Evolutionary conservation across 1,140 invertebrate genomes (phyloP).

Genomic region (Papilio machaon): DNA sequence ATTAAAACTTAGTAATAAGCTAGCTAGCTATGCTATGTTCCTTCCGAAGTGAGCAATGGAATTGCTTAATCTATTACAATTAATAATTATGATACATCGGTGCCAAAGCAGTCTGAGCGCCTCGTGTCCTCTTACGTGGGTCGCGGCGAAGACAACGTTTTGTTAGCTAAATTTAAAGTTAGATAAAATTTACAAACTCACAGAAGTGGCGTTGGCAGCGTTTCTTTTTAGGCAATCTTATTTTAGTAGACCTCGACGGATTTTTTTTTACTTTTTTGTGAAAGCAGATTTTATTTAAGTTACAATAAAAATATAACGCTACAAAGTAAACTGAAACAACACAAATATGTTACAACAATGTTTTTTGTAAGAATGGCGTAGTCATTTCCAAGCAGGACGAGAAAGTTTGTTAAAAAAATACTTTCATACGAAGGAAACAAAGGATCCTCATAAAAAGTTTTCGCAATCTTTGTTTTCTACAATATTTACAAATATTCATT

Average conservation of each 20-base stretch:
- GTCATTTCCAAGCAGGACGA: not conserved
- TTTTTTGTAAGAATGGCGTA: not conserved
- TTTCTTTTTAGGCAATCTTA: not conserved
- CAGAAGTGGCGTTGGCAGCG: not conserved
- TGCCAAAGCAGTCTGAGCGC: too few relatives aligned
- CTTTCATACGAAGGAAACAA: not conserved
- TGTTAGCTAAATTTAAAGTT: not conserved
- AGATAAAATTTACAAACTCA: not conserved
- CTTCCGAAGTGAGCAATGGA: too few relatives aligned
- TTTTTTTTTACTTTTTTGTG: not conserved
- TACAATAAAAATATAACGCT: too few relatives aligned
- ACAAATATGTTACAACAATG: not conserved
- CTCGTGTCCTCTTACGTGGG: too few relatives aligned
- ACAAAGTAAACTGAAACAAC: not conserved
- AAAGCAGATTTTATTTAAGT: not conserved
- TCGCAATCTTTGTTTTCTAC: not conserved
- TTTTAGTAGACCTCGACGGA: not conserved
- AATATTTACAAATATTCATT: conserved; percentile 2
- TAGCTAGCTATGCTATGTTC: too few relatives aligned
- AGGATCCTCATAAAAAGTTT: not conserved
- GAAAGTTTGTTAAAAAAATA: conserved; percentile 12
- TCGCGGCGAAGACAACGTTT: too few relatives aligned
- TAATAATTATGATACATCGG: too few relatives aligned
- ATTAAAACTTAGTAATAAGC: too few relatives aligned
- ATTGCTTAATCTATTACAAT: too few relatives aligned